Percentiles rank a stretch among this genome's conserved stretches.
phyloP scores from a whole-genome alignment of 2,797 vertebrate genomes.

The Sebastolobus altivelis region DNA sequence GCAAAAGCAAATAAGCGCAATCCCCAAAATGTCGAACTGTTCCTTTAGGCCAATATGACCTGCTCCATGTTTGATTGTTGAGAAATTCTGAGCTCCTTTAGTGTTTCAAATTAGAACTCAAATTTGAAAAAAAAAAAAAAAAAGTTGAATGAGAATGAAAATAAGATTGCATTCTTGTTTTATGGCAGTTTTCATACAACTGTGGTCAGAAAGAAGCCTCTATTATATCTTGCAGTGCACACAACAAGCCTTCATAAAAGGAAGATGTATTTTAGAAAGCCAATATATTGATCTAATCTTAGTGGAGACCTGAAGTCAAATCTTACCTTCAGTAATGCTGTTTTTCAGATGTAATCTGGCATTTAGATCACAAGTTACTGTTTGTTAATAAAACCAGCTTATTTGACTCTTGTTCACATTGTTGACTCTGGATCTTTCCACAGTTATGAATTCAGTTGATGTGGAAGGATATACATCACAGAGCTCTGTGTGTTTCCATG shows the following conservation, averaged over 20 bases:
- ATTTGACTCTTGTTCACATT: not conserved
- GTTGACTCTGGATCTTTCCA: not conserved
- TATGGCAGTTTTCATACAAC: no score
- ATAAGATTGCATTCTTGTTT: not conserved
- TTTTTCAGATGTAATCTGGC: not conserved
- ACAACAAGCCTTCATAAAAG: not conserved
- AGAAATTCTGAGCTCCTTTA: not conserved
- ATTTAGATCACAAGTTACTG: not conserved
- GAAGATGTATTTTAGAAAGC: not conserved
- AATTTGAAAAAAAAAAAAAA: not conserved
- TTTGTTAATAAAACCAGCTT: not conserved
- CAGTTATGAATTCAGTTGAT: slow-evolving; percentile 1
- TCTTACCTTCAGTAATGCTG: not conserved
- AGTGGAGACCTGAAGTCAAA: not conserved
- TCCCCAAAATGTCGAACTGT: not conserved
- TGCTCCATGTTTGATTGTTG: not conserved
- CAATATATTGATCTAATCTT: not conserved
- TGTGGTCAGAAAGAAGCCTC: not conserved
- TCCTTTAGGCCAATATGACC: not conserved
- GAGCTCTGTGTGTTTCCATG: slow-evolving; percentile 15
- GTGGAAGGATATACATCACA: not conserved
- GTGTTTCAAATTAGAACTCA: not conserved
- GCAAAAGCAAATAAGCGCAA: not conserved
- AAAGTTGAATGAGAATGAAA: not conserved
- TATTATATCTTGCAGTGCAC: not conserved